phyloP scores from a whole-genome alignment of 2,113 vertebrate genomes.

The Sakesphorus luctuosus region DNA sequence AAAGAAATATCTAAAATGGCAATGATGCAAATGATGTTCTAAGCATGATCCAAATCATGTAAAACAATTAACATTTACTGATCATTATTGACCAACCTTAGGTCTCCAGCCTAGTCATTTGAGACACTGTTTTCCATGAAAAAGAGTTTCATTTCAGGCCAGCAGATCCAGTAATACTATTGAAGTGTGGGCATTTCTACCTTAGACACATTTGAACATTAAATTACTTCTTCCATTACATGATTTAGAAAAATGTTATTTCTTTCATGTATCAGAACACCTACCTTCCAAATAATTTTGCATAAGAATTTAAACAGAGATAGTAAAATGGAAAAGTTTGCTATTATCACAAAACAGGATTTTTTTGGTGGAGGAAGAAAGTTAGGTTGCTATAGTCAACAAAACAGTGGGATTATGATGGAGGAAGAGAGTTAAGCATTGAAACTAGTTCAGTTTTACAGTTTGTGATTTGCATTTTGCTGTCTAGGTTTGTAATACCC shows the following conservation, averaged over 20 bases:
- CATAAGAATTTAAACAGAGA: neutral
- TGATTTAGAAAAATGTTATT: neutral
- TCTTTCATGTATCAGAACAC: neutral
- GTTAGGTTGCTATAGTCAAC: neutral
- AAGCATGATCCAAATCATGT: neutral
- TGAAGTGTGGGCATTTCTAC: neutral
- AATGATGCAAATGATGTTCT: neutral
- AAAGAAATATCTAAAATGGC: neutral
- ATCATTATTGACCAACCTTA: neutral
- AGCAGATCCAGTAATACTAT: neutral
- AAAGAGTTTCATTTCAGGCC: neutral
- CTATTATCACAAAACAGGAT: neutral
- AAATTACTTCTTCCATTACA: neutral
- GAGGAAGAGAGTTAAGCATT: neutral
- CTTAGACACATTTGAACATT: neutral
- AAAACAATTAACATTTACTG: neutral
- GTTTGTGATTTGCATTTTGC: neutral
- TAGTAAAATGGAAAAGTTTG: neutral
- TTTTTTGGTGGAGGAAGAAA: neutral
- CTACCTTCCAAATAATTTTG: neutral
- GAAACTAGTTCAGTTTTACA: neutral
- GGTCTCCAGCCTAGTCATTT: neutral
- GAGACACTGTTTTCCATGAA: neutral
- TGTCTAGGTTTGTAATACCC: neutral
- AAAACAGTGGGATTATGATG: accelerated